Conservation (phyloP, 2,797 vertebrate genomes). For the Phoeniculus purpureus region DNA sequence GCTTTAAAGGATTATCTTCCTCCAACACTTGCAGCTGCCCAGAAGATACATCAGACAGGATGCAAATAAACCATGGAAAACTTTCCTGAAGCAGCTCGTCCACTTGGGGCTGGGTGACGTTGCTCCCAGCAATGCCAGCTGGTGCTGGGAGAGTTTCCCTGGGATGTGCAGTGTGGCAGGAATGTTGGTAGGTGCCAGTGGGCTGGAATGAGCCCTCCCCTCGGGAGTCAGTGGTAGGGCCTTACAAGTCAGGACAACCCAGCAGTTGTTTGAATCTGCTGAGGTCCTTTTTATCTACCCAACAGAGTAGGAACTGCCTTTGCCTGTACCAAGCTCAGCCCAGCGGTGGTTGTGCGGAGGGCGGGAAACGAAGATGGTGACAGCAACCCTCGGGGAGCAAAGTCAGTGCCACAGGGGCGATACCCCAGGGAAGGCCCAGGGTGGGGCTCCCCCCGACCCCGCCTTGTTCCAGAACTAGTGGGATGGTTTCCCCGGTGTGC, state of each 20-base stretch:
- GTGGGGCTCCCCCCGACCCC: neutral
- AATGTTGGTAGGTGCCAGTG: rapidly evolving
- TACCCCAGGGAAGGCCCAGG: too few species aligned
- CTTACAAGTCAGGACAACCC: neutral
- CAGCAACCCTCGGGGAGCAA: rapidly evolving
- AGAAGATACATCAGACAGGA: neutral
- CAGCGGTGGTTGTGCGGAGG: rapidly evolving
- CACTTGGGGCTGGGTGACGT: neutral
- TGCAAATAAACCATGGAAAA: neutral
- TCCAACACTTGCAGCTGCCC: neutral
- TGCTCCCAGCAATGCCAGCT: neutral
- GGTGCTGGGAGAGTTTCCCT: neutral
- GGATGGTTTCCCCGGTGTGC: too few species aligned
- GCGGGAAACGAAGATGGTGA: rapidly evolving
- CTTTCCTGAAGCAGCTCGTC: neutral
- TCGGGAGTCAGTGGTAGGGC: rapidly evolving
- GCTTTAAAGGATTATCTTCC: neutral
- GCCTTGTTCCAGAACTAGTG: too few species aligned
- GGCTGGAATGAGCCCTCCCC: neutral
- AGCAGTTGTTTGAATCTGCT: neutral
- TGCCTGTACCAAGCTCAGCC: neutral
- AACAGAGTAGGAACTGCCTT: neutral
- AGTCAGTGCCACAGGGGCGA: rapidly evolving
- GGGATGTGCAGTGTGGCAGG: rapidly evolving
- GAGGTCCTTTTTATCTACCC: neutral